These are phyloP conservation scores for Hirtodrosophila duncani DNA, from an alignment of 2,888 invertebrate genomes.

Conservation along the genomic window DNA sequence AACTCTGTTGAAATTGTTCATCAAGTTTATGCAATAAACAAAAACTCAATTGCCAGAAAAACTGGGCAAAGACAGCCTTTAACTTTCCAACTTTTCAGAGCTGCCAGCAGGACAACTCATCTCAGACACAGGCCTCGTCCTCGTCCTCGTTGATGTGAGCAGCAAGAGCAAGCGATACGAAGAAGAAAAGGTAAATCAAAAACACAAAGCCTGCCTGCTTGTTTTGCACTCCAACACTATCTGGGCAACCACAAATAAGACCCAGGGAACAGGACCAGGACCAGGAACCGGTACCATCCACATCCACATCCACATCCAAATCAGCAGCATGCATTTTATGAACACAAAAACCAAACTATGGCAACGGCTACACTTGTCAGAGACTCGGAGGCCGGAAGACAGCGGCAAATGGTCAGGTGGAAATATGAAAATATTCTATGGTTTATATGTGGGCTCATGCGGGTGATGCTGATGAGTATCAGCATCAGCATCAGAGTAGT, in stretches of 20 bases:
- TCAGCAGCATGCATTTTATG: constrained; percentile 47
- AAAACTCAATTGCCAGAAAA: constrained; percentile 33
- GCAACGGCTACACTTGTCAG: constrained; percentile 9
- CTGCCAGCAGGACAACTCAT: constrained; percentile 6
- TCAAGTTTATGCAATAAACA: constrained; percentile 34
- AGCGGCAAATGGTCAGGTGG: constrained; percentile 46
- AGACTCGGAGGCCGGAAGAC: constrained; percentile 18
- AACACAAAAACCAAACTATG: constrained; percentile 14
- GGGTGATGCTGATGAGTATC: constrained; percentile 14
- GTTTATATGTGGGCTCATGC: constrained; percentile 40
- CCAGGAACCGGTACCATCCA: background rate
- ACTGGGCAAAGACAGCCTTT: constrained; percentile 27
- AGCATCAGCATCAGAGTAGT: constrained; percentile 2
- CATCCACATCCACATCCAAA: constrained; percentile 23
- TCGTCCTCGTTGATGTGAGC: background rate
- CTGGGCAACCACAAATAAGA: constrained; percentile 42
- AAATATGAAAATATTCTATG: constrained; percentile 58
- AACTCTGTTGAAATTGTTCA: constrained; percentile 31
- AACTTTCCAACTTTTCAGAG: constrained; percentile 1
- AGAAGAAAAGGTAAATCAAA: constrained; percentile 1
- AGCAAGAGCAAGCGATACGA: background rate
- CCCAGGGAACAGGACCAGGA: constrained; percentile 14
- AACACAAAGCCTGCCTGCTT: background rate
- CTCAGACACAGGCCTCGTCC: background rate
- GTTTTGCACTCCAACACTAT: constrained; percentile 8